Evolutionary conservation across 2,888 invertebrate species (phyloP).

Genomic region (Leucozona laternaria): DNA sequence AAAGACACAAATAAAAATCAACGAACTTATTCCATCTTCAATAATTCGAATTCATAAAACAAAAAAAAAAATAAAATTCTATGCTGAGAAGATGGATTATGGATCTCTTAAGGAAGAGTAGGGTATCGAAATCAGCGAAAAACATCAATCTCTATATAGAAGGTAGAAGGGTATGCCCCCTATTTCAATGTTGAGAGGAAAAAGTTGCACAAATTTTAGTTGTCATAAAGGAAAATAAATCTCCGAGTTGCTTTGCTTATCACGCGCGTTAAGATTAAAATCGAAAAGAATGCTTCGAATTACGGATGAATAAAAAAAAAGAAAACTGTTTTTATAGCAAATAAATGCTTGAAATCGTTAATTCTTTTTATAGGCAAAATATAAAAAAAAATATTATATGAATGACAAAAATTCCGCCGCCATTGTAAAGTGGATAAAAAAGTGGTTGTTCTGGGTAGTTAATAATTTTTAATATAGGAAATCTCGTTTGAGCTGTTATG

Average conservation of each 20-base stretch:
- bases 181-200: conserved; percentile 5
- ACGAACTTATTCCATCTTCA: conserved; percentile 47
- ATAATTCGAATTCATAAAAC: conserved; percentile 63
- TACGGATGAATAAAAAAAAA: conserved; percentile 4
- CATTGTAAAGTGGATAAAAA: conserved; percentile 36
- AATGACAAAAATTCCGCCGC: conserved; percentile 38
- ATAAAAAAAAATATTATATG: conserved; percentile 44
- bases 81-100: not conserved
- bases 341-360: conserved; percentile 73
- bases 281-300: conserved; percentile 27
- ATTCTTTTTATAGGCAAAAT: conserved; percentile 73
- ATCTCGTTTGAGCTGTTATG: conserved; percentile 43
- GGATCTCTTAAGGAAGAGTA: not conserved
- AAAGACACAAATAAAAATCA: conserved; percentile 38
- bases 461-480: conserved; percentile 70
- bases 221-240: conserved; percentile 61
- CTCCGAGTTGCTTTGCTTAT: conserved; percentile 61
- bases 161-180: conserved; percentile 7
- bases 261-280: conserved; percentile 71
- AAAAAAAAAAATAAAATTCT: conserved; percentile 18
- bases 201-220: conserved; percentile 42
- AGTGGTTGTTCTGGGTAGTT: conserved; percentile 64
- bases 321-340: conserved; percentile 64
- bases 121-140: conserved; percentile 24
- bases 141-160: conserved; percentile 8